A percentile compares a stretch with the other conserved stretches of the same genome.
Conservation (phyloP, 2,888 invertebrate species). For the Chrysomela aeneicollis region DNA sequence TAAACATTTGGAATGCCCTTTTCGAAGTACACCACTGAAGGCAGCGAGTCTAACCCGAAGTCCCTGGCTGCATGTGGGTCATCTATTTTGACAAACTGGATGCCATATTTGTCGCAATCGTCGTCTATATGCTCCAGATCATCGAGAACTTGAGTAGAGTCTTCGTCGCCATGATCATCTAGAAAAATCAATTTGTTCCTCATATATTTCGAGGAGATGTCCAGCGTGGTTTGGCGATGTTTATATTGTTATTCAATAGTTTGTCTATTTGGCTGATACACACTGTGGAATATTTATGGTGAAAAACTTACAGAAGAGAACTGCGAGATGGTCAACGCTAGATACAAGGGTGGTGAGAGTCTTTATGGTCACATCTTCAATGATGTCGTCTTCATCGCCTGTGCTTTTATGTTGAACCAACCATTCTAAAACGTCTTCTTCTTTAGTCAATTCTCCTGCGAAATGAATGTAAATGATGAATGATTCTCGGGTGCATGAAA, state of each 20-base stretch:
- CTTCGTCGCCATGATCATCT: conserved; percentile 91
- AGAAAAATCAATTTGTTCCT: conserved; percentile 31
- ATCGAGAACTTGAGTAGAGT: conserved; percentile 83
- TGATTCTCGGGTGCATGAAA: too few relatives aligned
- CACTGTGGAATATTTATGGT: too few relatives aligned
- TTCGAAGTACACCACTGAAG: conserved; percentile 91
- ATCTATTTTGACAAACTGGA: conserved; percentile 93
- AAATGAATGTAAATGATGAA: conserved; percentile 11
- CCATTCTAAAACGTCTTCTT: conserved; percentile 94
- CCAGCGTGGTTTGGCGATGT: too few relatives aligned
- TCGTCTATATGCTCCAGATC: conserved; percentile 94
- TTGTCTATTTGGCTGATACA: too few relatives aligned
- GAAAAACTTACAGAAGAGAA: conserved; percentile 83
- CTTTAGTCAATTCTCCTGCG: conserved; percentile 84
- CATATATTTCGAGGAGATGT: too few relatives aligned
- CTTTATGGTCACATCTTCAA: conserved; percentile 92
- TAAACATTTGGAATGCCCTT: conserved; percentile 92
- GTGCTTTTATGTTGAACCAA: conserved; percentile 91
- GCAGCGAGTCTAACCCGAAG: conserved; percentile 83
- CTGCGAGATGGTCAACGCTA: conserved; percentile 90
- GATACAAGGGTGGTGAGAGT: conserved; percentile 87
- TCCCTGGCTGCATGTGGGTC: conserved; percentile 83
- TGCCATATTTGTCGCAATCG: conserved; percentile 90
- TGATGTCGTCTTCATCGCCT: conserved; percentile 92
- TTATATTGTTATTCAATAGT: too few relatives aligned